Conservation (phyloP, 2,113 vertebrate species). For the Gymnogyps californianus region DNA sequence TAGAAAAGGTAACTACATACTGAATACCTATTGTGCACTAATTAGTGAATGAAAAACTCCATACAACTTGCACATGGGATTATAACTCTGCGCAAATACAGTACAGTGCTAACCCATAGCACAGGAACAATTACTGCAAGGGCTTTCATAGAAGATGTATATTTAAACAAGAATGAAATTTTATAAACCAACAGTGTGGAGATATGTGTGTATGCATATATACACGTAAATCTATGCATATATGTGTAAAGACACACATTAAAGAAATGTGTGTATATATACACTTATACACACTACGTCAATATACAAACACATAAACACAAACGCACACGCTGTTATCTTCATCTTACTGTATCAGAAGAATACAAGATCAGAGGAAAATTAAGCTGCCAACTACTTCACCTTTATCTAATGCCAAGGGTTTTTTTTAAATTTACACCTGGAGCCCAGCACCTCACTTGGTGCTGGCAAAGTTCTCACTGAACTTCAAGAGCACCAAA, state of each 20-base stretch:
- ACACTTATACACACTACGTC: not conserved
- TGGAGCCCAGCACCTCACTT: not conserved
- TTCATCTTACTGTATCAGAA: not conserved
- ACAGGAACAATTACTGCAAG: not conserved
- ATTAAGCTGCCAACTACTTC: not conserved
- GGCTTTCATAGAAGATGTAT: not conserved
- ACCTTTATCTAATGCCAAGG: not conserved
- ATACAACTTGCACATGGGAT: not conserved
- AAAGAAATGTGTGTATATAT: not conserved
- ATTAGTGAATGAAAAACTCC: not conserved
- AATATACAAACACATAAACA: not conserved
- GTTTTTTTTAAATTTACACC: not conserved
- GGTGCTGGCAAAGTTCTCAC: not conserved
- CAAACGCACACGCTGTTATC: not conserved
- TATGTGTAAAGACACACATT: not conserved
- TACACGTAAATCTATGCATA: not conserved
- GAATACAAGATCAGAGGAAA: not conserved
- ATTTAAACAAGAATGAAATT: not conserved
- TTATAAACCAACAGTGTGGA: not conserved
- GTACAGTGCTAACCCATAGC: not conserved
- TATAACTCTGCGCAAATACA: not conserved
- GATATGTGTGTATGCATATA: accelerated
- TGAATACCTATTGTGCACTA: not conserved
- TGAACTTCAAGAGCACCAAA: not conserved
- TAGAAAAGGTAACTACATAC: not conserved